Base-by-base conservation (phyloP, 1,140 invertebrate genomes). In the Lasaia peninsularis region DNA sequence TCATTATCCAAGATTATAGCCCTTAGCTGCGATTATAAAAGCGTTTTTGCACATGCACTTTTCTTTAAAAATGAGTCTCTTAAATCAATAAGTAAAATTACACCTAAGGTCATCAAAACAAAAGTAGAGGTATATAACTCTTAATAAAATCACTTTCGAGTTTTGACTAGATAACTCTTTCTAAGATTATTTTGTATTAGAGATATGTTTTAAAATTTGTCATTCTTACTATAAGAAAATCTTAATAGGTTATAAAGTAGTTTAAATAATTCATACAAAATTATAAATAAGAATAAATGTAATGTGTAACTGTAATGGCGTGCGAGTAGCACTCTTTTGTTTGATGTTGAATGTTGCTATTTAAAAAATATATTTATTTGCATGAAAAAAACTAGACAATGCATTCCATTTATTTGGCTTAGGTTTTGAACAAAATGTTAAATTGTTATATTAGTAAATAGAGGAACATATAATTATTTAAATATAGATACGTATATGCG, bases 241-340 rank as follows among this genome's bases (percentile, higher is more conserved):
- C 40, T 44, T 44, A 44, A 20, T 44, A 44, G 40, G 16, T 2
- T 20, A 44, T 44, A 44, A 20, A 11, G 40, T 44, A 44, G 40
- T 20, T 44, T 44, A 44, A 44, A 44, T 44, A 44, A 44, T 44
- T 20, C 16, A 44, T 44, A 52, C 18, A 49, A 58, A 58, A 55
- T 33, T 58, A 58, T 65, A 58, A 62, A 58, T 52, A 10, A 58
- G 62, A 52, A 24, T 62, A 60, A 54, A 54, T 37, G 50, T 54
- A 64, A 49, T 31, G 56, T 62, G 58, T 60, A 56, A 65, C 56
- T 57, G 55, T 67, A 68, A 70, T 55, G 57, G 55, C 54, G 70
- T 67, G 71, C 61, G 70, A 66, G 74, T 79, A 75, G 76, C 74
- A 79, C 76, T 71, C 24, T 33, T 71, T 64, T 51, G 34, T 63